phyloP scores from a whole-genome alignment of 53 echinoderm and acorn worm species.

The Pentamera pediparva region DNA sequence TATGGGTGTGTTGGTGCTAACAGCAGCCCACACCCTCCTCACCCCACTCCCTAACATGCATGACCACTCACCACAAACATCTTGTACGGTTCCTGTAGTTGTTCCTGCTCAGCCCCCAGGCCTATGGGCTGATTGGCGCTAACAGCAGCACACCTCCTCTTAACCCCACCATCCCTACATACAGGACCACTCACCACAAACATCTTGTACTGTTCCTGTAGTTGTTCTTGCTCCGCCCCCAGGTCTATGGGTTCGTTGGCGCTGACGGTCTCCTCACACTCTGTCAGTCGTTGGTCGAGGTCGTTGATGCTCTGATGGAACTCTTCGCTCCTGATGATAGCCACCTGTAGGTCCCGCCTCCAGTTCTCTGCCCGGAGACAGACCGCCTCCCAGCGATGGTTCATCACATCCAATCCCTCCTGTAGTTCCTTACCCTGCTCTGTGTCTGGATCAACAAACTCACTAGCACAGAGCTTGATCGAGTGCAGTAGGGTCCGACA shows the following conservation, averaged over 20 bases:
- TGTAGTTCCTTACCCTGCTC: constrained; percentile 62
- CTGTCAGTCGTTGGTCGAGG: constrained; percentile 56
- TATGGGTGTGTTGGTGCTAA: too few species aligned
- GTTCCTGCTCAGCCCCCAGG: constrained; percentile 63
- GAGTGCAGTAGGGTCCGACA: constrained; percentile 87
- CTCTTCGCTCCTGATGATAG: constrained; percentile 87
- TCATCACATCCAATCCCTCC: constrained; percentile 77
- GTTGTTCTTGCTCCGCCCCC: constrained; percentile 58
- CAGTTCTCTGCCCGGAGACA: constrained; percentile 74
- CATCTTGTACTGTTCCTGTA: constrained; percentile 80
- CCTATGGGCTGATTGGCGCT: constrained; percentile 80
- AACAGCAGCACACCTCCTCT: too few species aligned
- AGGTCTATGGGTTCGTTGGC: constrained; percentile 79
- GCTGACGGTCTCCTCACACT: constrained; percentile 54
- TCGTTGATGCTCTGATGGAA: constrained; percentile 95
- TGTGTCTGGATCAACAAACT: constrained; percentile 75
- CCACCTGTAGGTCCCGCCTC: constrained; percentile 82
- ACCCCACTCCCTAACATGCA: too few species aligned
- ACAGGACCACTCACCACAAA: constrained; percentile 48
- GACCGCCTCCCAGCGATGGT: constrained; percentile 81
- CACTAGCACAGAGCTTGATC: constrained; percentile 93
- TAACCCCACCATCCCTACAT: too few species aligned
- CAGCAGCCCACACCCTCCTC: too few species aligned
- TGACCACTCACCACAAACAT: constrained; percentile 70
- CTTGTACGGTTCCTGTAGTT: constrained; percentile 76